Conservation (phyloP, 2,888 invertebrate species). For the Poecilus cupreus region DNA sequence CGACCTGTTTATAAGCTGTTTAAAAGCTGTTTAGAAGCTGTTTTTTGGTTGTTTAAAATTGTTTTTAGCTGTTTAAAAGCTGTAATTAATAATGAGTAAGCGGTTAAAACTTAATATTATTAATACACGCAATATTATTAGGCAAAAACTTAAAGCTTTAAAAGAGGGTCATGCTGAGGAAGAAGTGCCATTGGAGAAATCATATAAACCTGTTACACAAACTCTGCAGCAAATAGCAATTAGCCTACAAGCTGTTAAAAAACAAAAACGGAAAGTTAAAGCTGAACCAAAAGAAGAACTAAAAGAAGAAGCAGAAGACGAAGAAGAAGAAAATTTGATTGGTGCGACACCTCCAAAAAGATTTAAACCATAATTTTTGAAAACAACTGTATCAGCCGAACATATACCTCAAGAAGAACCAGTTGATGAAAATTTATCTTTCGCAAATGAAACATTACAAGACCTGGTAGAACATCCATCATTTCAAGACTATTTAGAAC, state of each 20-base stretch:
- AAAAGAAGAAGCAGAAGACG: too few relatives aligned
- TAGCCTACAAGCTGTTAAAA: background rate
- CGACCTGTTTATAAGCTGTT: too few relatives aligned
- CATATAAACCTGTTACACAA: slow-evolving; percentile 8
- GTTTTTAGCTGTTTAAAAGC: too few relatives aligned
- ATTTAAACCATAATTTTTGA: background rate
- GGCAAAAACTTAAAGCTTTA: background rate
- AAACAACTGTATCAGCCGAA: background rate
- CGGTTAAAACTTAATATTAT: background rate
- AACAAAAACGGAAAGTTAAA: background rate
- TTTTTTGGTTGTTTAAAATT: too few relatives aligned
- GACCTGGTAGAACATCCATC: too few relatives aligned
- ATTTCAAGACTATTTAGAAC: background rate
- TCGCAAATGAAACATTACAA: background rate
- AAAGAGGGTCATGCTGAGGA: background rate
- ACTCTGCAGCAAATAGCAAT: background rate
- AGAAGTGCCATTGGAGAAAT: background rate
- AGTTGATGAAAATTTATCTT: too few relatives aligned
- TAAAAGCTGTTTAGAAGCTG: too few relatives aligned
- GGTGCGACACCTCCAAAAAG: too few relatives aligned
- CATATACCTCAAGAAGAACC: too few relatives aligned
- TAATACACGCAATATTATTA: background rate
- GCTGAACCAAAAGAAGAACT: background rate
- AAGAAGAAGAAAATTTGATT: background rate
- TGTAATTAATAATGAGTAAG: background rate